Percentiles rank a stretch among this genome's conserved stretches.
Conservation (phyloP, 35 echinoderm and acorn worm species). For the Hemicentrotus pulcherrimus region DNA sequence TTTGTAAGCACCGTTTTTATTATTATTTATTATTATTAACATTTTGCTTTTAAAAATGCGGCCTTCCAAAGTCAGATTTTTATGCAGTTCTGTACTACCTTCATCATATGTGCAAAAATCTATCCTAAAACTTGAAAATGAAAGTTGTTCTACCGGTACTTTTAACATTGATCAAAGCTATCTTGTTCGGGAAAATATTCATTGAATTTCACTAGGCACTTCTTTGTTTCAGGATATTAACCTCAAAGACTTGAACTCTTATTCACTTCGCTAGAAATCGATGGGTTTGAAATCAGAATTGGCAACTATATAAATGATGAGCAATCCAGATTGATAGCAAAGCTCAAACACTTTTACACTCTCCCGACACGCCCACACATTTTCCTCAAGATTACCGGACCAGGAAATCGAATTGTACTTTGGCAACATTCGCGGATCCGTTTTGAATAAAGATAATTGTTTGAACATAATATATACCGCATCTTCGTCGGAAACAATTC, state of each 20-base stretch:
- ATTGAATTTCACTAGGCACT: no score
- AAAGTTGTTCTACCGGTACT: no score
- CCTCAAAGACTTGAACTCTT: not conserved
- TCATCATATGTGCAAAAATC: no score
- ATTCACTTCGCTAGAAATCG: not conserved
- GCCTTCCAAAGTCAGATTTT: no score
- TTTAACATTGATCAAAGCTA: no score
- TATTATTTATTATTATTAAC: no score
- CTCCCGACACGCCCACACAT: not conserved
- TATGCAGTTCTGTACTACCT: no score
- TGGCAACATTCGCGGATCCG: not conserved
- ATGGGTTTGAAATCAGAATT: not conserved
- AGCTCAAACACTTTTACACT: not conserved
- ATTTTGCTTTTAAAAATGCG: no score
- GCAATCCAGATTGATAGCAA: not conserved
- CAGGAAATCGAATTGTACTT: not conserved
- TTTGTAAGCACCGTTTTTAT: no score
- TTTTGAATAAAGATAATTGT: not conserved
- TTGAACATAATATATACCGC: not conserved
- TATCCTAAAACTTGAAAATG: no score
- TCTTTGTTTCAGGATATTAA: no score
- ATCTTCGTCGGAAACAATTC: conserved; percentile 6
- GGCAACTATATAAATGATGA: not conserved
- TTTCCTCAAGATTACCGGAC: not conserved
- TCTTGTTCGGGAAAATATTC: no score